Evolutionary conservation across 2,888 invertebrate genomes (phyloP).

Genomic region (Heliconius charithonia): DNA sequence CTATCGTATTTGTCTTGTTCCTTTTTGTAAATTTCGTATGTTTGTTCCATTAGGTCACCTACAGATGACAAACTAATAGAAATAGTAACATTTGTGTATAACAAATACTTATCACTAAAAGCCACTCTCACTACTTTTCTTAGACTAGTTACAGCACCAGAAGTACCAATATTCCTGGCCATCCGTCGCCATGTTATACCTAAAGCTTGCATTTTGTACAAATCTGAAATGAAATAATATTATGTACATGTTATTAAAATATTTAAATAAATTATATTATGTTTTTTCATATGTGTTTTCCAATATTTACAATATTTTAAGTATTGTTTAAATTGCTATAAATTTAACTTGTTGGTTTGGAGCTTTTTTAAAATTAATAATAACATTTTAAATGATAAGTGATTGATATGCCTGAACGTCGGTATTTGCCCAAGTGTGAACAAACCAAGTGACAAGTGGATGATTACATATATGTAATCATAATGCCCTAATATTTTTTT

Average conservation of each 20-base stretch:
- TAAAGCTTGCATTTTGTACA: conserved; percentile 63
- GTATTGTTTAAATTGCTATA: not conserved
- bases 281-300: not conserved
- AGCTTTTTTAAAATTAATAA: not conserved
- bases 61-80: conserved; percentile 89
- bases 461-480: too few relatives aligned
- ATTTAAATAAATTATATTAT: too few relatives aligned
- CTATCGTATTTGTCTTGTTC: conserved; percentile 85
- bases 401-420: too few relatives aligned
- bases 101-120: conserved; percentile 88
- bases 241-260: conserved; percentile 10
- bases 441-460: too few relatives aligned
- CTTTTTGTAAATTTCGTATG: conserved; percentile 88
- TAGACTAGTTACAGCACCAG: conserved; percentile 54
- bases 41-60: conserved; percentile 93
- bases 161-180: conserved; percentile 58
- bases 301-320: not conserved
- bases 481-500: too few relatives aligned
- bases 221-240: conserved; percentile 57
- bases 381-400: not conserved
- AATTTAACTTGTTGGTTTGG: not conserved
- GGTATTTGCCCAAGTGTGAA: too few relatives aligned
- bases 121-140: conserved; percentile 70
- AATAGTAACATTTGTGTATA: conserved; percentile 92
- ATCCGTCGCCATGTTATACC: conserved; percentile 67